phyloP scores from a whole-genome alignment of 2,113 vertebrate genomes.

The Hippocampus guttulatus region DNA sequence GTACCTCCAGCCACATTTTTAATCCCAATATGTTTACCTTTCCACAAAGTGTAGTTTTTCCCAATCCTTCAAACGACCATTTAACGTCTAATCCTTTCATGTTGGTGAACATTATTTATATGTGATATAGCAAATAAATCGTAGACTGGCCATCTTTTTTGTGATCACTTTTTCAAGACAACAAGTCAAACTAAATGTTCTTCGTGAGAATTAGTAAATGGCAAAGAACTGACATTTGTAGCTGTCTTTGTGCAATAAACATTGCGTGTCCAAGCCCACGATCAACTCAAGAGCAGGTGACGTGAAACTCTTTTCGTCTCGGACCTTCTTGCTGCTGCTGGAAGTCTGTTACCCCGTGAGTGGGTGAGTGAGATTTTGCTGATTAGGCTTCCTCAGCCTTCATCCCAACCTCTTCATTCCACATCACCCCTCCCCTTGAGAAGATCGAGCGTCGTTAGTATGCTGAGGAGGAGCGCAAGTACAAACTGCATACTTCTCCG shows the following conservation, averaged over 20 bases:
- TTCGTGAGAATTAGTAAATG: not conserved
- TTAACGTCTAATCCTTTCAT: too few species aligned
- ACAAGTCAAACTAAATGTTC: not conserved
- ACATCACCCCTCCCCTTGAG: slow-evolving; percentile 40
- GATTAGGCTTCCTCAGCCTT: slow-evolving; percentile 27
- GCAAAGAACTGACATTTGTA: not conserved
- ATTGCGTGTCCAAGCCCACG: slow-evolving; percentile 13
- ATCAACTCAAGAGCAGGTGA: slow-evolving; percentile 14
- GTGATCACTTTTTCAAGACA: slow-evolving; percentile 3
- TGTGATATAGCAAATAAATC: not conserved
- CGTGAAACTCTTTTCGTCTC: slow-evolving; percentile 10
- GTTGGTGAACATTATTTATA: too few species aligned
- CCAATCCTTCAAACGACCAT: too few species aligned
- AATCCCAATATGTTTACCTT: too few species aligned
- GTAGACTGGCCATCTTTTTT: slow-evolving; percentile 1
- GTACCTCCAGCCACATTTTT: too few species aligned
- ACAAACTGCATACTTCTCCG: slow-evolving; percentile 53
- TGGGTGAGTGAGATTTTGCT: slow-evolving; percentile 21
- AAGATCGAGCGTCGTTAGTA: slow-evolving; percentile 54
- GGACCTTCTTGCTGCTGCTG: not conserved
- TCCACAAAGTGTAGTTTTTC: too few species aligned
- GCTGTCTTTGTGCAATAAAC: slow-evolving; percentile 20
- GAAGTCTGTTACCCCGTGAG: slow-evolving; percentile 30
- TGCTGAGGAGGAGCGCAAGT: slow-evolving; percentile 54
- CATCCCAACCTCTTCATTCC: slow-evolving; percentile 43